phyloP scores from a whole-genome alignment of 2,888 invertebrate species.

The Euzetes globulus region DNA sequence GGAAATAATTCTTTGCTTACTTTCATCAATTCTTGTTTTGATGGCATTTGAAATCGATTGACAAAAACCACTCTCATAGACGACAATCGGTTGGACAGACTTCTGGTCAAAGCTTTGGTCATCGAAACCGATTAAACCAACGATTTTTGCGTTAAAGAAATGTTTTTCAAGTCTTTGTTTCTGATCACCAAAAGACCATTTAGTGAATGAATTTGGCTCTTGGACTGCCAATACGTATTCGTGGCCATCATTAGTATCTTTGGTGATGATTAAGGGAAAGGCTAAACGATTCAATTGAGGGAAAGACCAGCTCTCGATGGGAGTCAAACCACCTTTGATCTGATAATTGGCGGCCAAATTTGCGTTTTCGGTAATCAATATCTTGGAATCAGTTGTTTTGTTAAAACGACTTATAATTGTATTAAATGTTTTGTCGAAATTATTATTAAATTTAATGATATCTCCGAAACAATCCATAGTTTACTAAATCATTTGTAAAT shows the following conservation, averaged over 20 bases:
- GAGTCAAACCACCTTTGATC: not conserved
- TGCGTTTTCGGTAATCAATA: not conserved
- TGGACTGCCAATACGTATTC: not conserved
- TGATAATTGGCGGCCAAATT: not conserved
- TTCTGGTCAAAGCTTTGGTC: not conserved
- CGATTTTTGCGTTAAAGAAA: not conserved
- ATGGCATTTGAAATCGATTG: not conserved
- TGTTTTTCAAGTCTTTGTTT: not conserved
- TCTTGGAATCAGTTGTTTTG: not conserved
- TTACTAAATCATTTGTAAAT: not conserved
- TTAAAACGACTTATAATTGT: not conserved
- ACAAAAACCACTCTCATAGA: not conserved
- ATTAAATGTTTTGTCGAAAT: not conserved
- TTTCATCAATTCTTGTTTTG: not conserved
- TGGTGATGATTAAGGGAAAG: not conserved
- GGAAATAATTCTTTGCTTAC: not conserved
- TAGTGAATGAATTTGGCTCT: constrained; percentile 2
- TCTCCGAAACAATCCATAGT: constrained; percentile 13
- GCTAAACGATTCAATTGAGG: constrained; percentile 9
- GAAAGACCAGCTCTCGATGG: constrained; percentile 23
- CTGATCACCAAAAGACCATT: not conserved
- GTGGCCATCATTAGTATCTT: not conserved
- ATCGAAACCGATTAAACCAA: not conserved
- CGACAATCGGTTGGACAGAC: not conserved
- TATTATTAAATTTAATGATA: constrained; percentile 3